Evolutionary conservation across 2,797 vertebrate species (phyloP).

Genomic region (Kryptopterus vitreolus): DNA sequence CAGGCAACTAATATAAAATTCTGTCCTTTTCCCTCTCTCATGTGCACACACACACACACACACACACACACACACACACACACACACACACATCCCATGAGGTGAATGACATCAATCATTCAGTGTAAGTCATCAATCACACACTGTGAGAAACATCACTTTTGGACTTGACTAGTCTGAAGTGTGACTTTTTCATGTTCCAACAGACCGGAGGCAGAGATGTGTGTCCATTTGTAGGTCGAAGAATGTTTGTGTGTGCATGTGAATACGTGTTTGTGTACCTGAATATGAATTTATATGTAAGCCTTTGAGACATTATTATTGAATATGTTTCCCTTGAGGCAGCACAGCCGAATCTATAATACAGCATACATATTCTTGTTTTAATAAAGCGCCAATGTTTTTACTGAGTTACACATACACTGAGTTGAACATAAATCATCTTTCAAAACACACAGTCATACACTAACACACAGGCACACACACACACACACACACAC

Average conservation of each 20-base stretch:
- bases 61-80: conserved; percentile 21
- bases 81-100: conserved; percentile 21
- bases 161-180: conserved; percentile 40
- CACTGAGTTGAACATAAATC: conserved; percentile 30
- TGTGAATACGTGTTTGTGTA: not conserved
- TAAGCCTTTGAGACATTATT: conserved; percentile 32
- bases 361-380: conserved; percentile 44
- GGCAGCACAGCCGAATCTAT: conserved; percentile 42
- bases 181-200: conserved; percentile 32
- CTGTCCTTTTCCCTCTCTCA: conserved; percentile 1
- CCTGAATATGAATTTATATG: conserved; percentile 18
- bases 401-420: conserved; percentile 34
- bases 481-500: conserved; percentile 21
- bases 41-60: not conserved
- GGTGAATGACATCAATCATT: conserved; percentile 48
- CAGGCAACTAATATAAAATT: conserved; percentile 35
- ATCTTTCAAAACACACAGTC: conserved; percentile 27
- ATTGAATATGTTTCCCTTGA: conserved; percentile 37
- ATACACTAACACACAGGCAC: conserved; percentile 19
- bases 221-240: conserved; percentile 25
- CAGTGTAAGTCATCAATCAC: conserved; percentile 51
- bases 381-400: conserved; percentile 47
- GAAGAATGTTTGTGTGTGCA: not conserved
- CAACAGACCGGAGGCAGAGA: conserved; percentile 2
- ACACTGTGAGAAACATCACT: conserved; percentile 38